These are phyloP conservation scores for Tragelaphus eurycerus DNA, from an alignment of 2,797 vertebrate species.

Conservation along the genomic window DNA sequence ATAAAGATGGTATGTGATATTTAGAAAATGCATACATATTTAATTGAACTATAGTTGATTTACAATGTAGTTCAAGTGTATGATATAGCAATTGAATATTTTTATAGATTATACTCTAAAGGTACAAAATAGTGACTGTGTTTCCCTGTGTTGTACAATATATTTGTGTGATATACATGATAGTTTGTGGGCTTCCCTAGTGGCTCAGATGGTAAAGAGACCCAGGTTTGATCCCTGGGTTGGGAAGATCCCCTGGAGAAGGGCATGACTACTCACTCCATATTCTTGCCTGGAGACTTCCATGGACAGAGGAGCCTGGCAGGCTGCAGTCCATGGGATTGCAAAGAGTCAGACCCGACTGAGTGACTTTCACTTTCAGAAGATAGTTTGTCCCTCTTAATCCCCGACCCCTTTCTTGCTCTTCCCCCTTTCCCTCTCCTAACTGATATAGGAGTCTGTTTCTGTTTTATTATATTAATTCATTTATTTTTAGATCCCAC, in stretches of 20 bases:
- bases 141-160: background rate
- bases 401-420: background rate
- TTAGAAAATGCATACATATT: background rate
- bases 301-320: background rate
- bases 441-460: background rate
- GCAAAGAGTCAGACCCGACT: background rate
- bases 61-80: background rate
- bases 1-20: background rate
- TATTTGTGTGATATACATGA: background rate
- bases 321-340: background rate
- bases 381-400: background rate
- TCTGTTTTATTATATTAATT: background rate
- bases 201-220: background rate
- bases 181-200: background rate
- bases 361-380: background rate
- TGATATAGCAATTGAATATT: background rate
- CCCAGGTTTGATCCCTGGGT: background rate
- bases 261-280: background rate
- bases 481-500: background rate
- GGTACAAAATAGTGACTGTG: background rate
- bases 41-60: background rate
- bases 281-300: background rate
- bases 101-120: background rate
- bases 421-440: background rate
- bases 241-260: background rate